phyloP scores from a whole-genome alignment of 2,113 vertebrate genomes.

The Parotia lawesii region DNA sequence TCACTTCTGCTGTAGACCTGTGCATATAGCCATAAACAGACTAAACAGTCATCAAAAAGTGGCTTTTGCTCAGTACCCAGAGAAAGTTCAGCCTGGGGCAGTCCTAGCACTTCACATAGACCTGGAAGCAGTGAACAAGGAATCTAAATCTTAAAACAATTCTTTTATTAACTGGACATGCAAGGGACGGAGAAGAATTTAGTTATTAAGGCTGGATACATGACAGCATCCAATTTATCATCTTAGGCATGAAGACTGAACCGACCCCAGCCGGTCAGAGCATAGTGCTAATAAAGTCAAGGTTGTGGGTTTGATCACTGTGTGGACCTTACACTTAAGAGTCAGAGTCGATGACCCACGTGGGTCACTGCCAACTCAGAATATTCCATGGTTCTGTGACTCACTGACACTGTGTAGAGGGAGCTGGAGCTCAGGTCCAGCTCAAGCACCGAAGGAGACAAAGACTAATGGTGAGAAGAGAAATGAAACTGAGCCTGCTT shows the following conservation, averaged over 20 bases:
- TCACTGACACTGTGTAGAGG: not conserved
- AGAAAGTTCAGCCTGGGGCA: not conserved
- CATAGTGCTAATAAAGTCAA: not conserved
- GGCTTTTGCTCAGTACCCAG: not conserved
- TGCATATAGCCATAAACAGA: not conserved
- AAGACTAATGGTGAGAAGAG: not conserved
- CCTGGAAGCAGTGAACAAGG: not conserved
- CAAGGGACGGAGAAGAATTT: not conserved
- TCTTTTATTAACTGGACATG: not conserved
- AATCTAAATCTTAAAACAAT: not conserved
- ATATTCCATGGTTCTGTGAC: not conserved
- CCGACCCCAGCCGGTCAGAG: fast-evolving
- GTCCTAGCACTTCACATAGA: not conserved
- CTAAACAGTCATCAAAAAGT: not conserved
- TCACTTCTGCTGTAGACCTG: not conserved
- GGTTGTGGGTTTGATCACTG: not conserved
- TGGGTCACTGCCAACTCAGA: not conserved
- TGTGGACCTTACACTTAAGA: not conserved
- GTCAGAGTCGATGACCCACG: not conserved
- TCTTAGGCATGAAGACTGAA: not conserved
- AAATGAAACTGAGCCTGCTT: not conserved
- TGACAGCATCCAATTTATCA: not conserved
- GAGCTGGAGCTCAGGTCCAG: fast-evolving
- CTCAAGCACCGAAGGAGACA: not conserved
- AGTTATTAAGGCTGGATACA: not conserved